Evolutionary conservation across 2,888 invertebrate genomes (phyloP), one percentile per base, ranked within the genome.

Genomic region (Pterobdella sp.): DNA sequence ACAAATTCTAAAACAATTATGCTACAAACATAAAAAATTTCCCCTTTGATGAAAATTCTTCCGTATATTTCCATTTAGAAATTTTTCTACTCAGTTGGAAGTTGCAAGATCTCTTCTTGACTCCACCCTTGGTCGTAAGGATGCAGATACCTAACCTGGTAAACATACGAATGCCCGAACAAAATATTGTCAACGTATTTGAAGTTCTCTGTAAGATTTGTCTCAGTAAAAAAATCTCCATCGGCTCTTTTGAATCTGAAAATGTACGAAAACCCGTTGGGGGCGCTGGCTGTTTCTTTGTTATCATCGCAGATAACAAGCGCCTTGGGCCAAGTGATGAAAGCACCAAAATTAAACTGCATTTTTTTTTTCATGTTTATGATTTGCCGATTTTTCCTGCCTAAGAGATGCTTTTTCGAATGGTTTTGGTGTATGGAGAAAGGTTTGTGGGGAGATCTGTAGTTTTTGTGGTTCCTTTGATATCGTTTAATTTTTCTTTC

Each of bases 291-390:
- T 4, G n/a, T 4, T 22, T 56, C 26, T n/a, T 56, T 4, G n/a
- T 56, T 31, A 3, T 65, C 68, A 26, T 26, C 56, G 29, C 36
- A 31, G 26, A 32, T 31, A 37, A 64, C n/a, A 42, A 68, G 34
- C 34, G 32, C 29, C 63, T 72, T 68, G 31, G 74, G 74, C 74
- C 74, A 74, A 31, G 74, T 73, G 42, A 74, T 69, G 68, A 68
- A 72, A 34, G 72, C 72, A 18, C 67, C 72, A 34, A 74, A 49
- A 26, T n/a, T 56, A 26, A 56, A 14, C n/a, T 56, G 60, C 10
- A 56, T 7, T 56, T 56, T 56, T 26, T 56, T 56, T 26, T 56
- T 56, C 60, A 56, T 56, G n/a, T 56, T 56, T 22, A 56, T 56
- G 14, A 56, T 26, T 22, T 56, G 60, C 4, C 60, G 18, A 26